These are phyloP conservation scores for Heliconius erato DNA, from an alignment of 2,888 invertebrate species.

Conservation along the genomic window DNA sequence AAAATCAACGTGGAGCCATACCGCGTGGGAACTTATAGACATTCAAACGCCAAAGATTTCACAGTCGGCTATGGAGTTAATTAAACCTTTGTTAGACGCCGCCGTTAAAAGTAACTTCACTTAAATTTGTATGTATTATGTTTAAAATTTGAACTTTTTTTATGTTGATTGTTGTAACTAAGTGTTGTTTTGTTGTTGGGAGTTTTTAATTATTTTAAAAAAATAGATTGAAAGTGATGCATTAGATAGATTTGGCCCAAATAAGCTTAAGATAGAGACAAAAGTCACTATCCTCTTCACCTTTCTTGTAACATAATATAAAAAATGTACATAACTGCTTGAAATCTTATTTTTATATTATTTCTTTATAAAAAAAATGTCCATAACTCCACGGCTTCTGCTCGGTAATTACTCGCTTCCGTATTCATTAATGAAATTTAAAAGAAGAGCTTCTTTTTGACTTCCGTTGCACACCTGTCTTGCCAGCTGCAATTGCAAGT, in stretches of 20 bases:
- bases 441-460: background rate
- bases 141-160: background rate
- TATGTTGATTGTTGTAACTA: background rate
- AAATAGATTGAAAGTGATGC: background rate
- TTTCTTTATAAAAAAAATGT: background rate
- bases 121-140: background rate
- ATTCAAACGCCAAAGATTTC: slow-evolving; percentile 43
- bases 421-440: background rate
- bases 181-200: background rate
- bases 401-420: background rate
- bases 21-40: slow-evolving; percentile 38
- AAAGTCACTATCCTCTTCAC: background rate
- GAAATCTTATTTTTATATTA: background rate
- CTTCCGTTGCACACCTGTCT: background rate
- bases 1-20: slow-evolving; percentile 36
- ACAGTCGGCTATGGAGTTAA: slow-evolving; percentile 21
- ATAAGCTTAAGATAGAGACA: too few species aligned
- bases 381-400: background rate
- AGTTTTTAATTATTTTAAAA: background rate
- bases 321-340: background rate
- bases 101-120: background rate
- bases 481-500: background rate
- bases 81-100: slow-evolving; percentile 32
- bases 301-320: background rate
- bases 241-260: too few species aligned